These are phyloP conservation scores for Artibeus jamaicensis DNA, from an alignment of 2,797 vertebrate genomes.

Conservation along the genomic window DNA sequence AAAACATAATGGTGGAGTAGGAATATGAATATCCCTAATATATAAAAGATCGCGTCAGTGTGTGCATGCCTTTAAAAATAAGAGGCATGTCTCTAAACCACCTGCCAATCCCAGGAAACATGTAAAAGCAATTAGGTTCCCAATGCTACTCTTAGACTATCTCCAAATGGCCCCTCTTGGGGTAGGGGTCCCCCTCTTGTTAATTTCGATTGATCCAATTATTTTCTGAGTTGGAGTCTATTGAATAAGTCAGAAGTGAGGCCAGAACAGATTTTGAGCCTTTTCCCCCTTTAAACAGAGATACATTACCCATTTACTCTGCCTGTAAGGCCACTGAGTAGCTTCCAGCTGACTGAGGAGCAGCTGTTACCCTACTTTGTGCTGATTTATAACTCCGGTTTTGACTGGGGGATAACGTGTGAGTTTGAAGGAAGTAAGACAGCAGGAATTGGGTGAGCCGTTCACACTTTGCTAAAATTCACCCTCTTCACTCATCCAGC, in stretches of 20 bases:
- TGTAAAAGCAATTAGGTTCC: background rate
- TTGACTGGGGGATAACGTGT: background rate
- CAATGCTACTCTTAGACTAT: background rate
- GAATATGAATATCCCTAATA: background rate
- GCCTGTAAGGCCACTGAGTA: background rate
- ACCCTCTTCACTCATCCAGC: background rate
- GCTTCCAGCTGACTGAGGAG: background rate
- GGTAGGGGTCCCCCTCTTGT: background rate
- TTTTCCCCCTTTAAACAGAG: background rate
- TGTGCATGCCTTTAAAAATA: background rate
- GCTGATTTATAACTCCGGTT: slow-evolving; percentile 19
- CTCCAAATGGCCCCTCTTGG: background rate
- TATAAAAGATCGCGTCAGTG: background rate
- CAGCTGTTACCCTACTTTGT: slow-evolving; percentile 5
- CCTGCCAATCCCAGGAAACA: background rate
- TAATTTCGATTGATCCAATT: background rate
- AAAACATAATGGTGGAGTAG: background rate
- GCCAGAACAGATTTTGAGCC: background rate
- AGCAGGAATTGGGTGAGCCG: background rate
- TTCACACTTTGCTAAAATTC: background rate
- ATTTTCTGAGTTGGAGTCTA: background rate
- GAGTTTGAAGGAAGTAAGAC: background rate
- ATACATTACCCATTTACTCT: background rate
- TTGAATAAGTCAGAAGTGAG: background rate
- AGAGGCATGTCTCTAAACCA: background rate